phyloP scores from a whole-genome alignment of 2,797 vertebrate species.

The Otus scops region DNA sequence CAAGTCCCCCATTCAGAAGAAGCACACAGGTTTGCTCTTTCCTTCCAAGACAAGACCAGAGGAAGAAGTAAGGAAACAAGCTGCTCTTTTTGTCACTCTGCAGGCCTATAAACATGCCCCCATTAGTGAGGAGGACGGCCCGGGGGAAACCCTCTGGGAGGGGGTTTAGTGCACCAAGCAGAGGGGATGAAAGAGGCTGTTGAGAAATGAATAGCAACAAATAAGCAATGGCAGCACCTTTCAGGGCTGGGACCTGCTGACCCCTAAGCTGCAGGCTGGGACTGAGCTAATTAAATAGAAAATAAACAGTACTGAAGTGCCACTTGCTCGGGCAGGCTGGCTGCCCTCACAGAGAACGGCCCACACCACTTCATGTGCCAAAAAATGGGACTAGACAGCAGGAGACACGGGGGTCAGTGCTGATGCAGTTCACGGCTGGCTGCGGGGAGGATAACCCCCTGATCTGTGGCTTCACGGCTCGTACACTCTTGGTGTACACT shows the following conservation, averaged over 20 bases:
- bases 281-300: neutral
- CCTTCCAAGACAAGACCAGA: neutral
- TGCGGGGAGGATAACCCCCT: fast-evolving
- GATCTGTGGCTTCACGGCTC: fast-evolving
- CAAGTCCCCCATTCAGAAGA: neutral
- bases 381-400: neutral
- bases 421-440: neutral
- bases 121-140: neutral
- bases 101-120: neutral
- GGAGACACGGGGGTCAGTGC: fast-evolving
- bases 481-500: fast-evolving
- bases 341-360: fast-evolving
- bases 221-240: neutral
- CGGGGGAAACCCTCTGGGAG: neutral
- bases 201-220: neutral
- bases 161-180: fast-evolving
- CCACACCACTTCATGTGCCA: fast-evolving
- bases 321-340: neutral
- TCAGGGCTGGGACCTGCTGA: neutral
- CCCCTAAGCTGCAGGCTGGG: neutral
- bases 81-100: neutral
- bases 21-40: neutral
- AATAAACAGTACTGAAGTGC: neutral
- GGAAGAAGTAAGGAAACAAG: neutral
- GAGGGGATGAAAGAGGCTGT: neutral